A percentile compares a stretch with the other conserved stretches of the same genome.
These are phyloP conservation scores for Dermolepida albohirtum DNA, from an alignment of 2,888 invertebrate genomes.

Conservation along the genomic window DNA sequence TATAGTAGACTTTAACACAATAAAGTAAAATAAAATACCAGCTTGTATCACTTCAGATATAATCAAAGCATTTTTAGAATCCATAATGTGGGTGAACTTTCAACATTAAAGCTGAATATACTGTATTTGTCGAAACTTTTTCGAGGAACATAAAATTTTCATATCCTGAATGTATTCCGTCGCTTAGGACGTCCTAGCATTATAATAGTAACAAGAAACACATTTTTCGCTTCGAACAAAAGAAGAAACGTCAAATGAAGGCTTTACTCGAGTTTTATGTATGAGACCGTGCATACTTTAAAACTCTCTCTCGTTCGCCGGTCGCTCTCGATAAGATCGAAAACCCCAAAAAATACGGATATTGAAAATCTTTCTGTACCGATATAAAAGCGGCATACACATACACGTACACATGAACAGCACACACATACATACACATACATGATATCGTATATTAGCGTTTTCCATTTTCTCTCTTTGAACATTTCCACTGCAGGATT, in stretches of 20 bases:
- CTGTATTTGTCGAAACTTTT: constrained; percentile 23
- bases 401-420: background rate
- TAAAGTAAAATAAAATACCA: too few species aligned
- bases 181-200: background rate
- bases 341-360: constrained; percentile 16
- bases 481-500: constrained; percentile 22
- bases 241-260: constrained; percentile 22
- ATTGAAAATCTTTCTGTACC: constrained; percentile 22
- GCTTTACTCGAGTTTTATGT: constrained; percentile 26
- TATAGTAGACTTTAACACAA: too few species aligned
- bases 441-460: constrained; percentile 27
- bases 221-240: constrained; percentile 10
- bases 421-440: background rate
- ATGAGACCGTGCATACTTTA: constrained; percentile 1
- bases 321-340: background rate
- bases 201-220: background rate
- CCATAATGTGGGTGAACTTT: background rate
- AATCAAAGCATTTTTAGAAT: too few species aligned
- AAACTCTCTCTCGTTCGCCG: background rate
- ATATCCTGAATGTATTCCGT: constrained; percentile 3
- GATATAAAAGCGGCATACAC: background rate
- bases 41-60: too few species aligned
- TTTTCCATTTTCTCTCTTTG: constrained; percentile 27
- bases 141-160: constrained; percentile 24
- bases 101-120: constrained; percentile 7